Base-by-base conservation (phyloP, 1,140 invertebrate species). In the Lasioglossum baleicum region DNA sequence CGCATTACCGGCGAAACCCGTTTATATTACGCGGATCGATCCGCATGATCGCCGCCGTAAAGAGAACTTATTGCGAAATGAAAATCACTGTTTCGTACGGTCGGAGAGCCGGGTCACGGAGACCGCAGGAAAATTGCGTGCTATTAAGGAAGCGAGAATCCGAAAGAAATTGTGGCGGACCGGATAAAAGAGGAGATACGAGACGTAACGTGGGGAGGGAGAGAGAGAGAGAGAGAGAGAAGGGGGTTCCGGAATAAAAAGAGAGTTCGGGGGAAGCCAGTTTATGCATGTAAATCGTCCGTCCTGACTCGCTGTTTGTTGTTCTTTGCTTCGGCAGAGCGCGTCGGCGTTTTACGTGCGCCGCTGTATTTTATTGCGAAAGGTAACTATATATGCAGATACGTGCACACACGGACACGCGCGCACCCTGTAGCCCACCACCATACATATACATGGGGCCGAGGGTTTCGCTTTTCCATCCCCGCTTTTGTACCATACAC, bases 261-360 rank as follows among this genome's bases (percentile, higher is more conserved):
- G 86, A 80, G 82, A 80, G 82, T 82, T 70, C 56, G 68, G 76
- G 68, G 63, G 78, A 81, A 78, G 84, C 83, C 83, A 83, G 77
- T 89, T 87, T 84, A 86, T 86, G 89, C 84, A 90, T 90, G 87
- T 90, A 90, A 91, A 91, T 91, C 86, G 87, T 86, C 80, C 81
- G 83, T 65, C 75, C 72, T 74, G 85, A 91, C 88, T 87, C 78
- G 80, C 75, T 86, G 87, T 89, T 91, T 91, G 81, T 91, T 91
- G 88, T 89, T 90, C 86, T 83, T 88, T 84, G 81, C 80, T 80
- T 87, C 82, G 81, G 20, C 72, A 65, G 73, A 63, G 70, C 69
- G 79, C 83, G 80, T 85, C 74, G 83, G 72, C 84, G 75, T 79
- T 87, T 88, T 80, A 87, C 79, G 86, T 76, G 76, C 75, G 69